These are phyloP conservation scores for Glossosoma conforme DNA, from an alignment of 1,140 invertebrate species.

Conservation along the genomic window DNA sequence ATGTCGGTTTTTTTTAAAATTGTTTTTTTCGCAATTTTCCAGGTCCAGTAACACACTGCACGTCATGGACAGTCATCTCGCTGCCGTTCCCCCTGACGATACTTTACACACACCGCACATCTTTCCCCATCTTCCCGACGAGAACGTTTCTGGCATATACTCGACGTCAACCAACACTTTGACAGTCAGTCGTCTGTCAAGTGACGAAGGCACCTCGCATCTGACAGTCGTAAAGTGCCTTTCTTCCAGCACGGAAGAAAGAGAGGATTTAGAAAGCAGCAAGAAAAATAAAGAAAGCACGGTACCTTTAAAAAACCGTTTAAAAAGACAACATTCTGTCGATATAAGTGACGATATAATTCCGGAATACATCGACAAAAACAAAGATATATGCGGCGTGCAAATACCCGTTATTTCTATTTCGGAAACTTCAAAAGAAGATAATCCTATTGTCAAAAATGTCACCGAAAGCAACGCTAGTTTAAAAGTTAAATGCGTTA, in stretches of 20 bases:
- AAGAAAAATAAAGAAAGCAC: slow-evolving; percentile 13
- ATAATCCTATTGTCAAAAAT: neutral
- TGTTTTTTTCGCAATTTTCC: slow-evolving; percentile 5
- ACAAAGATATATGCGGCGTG: neutral
- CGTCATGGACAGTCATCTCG: slow-evolving; percentile 6
- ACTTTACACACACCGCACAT: slow-evolving; percentile 39
- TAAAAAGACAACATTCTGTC: slow-evolving; percentile 23
- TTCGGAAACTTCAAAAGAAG: slow-evolving; percentile 17
- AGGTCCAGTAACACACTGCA: neutral
- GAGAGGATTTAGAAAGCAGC: neutral
- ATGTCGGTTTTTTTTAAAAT: too few species aligned
- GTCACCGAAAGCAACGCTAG: neutral
- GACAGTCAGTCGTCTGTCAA: slow-evolving; percentile 6
- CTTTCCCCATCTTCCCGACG: slow-evolving; percentile 27
- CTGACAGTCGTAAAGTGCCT: slow-evolving; percentile 19
- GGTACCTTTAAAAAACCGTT: slow-evolving; percentile 8
- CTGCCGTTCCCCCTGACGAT: slow-evolving; percentile 33
- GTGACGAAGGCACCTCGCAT: slow-evolving; percentile 20
- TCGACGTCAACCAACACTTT: slow-evolving; percentile 1
- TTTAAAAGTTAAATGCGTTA: neutral
- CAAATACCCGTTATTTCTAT: slow-evolving; percentile 26
- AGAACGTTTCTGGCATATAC: slow-evolving; percentile 10
- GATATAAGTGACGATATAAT: slow-evolving; percentile 22
- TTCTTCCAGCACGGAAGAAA: slow-evolving; percentile 12
- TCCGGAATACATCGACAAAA: neutral